Evolutionary conservation across 2,888 invertebrate species (phyloP), one percentile per base, ranked within the genome.

Genomic region (Oligia fasciuncula): DNA sequence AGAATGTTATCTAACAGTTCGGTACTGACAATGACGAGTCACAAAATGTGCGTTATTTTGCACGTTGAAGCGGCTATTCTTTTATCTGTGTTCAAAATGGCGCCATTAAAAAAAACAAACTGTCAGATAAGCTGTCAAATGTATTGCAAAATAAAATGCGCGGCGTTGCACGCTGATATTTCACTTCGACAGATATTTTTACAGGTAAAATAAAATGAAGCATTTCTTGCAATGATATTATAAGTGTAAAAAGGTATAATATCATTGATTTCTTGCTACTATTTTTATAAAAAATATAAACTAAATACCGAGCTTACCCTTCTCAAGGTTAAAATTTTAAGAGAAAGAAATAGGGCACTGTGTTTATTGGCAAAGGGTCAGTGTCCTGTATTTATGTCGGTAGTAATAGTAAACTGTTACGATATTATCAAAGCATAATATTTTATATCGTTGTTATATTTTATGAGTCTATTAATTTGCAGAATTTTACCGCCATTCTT

Each of bases 71-170:
- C 57, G 69, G 73, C 79, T 60, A 75, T 77, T 80, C 75, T 80
- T 80, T 83, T 85, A 83, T 85, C 81, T 79, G 63, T 71, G 76
- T 79, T 70, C 72, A 87, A 88, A 88, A 89, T 84, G 81, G 83
- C 76, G 75, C 83, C 74, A 81, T 87, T 85, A 86, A 87, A 90
- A 90, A 85, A 84, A 80, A 40, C 76, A 80, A 60, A 82, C 78
- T 81, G 77, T 75, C 80, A 85, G 88, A 90, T 90, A 89, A 86
- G 80, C 86, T 85, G 90, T 86, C 87, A 85, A 86, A 85, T 86
- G 79, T 85, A 86, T 88, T 74, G 79, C 69, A 86, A 87, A 88
- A 84, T 76, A 83, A 88, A 85, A 86, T 72, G 71, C 79, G 69
- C 43, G 66, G 60, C 51, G 69, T 71, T 74, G 69, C 62, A 77